Conservation (phyloP, 2,797 vertebrate genomes). For the Sebastes iracundus region DNA sequence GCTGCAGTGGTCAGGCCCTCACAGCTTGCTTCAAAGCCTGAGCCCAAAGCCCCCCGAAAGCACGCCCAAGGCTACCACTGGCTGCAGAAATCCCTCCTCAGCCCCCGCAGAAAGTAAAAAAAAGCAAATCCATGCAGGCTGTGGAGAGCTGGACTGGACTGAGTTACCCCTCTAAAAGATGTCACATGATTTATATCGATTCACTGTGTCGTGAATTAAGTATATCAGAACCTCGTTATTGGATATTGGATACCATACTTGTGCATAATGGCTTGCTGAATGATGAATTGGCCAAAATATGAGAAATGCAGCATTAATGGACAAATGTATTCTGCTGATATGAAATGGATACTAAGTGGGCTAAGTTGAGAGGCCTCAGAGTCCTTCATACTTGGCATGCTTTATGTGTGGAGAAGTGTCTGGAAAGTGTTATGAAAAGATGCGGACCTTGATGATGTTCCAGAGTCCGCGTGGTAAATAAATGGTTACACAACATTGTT, state of each 20-base stretch:
- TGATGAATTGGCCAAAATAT: background rate
- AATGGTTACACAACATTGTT: background rate
- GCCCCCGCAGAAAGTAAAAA: background rate
- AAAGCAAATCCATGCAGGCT: background rate
- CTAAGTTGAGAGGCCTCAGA: background rate
- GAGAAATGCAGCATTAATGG: background rate
- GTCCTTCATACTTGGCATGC: background rate
- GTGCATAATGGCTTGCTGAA: background rate
- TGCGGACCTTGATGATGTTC: background rate
- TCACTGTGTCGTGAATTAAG: background rate
- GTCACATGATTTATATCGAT: background rate
- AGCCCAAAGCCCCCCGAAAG: slow-evolving; percentile 50
- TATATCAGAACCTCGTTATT: background rate
- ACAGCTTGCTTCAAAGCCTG: slow-evolving; percentile 70
- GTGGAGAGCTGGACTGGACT: background rate
- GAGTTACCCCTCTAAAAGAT: background rate
- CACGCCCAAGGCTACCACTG: slow-evolving; percentile 39
- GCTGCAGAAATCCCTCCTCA: slow-evolving; percentile 42
- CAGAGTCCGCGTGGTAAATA: background rate
- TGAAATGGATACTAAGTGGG: background rate
- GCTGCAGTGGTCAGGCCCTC: slow-evolving; percentile 52
- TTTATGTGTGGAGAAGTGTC: background rate
- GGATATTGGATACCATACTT: background rate
- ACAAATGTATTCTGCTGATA: background rate
- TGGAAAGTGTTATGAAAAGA: background rate